Evolutionary conservation across 2,113 vertebrate species (phyloP), one percentile per base, ranked within the genome.

Genomic region (Rousettus leschenaultii): DNA sequence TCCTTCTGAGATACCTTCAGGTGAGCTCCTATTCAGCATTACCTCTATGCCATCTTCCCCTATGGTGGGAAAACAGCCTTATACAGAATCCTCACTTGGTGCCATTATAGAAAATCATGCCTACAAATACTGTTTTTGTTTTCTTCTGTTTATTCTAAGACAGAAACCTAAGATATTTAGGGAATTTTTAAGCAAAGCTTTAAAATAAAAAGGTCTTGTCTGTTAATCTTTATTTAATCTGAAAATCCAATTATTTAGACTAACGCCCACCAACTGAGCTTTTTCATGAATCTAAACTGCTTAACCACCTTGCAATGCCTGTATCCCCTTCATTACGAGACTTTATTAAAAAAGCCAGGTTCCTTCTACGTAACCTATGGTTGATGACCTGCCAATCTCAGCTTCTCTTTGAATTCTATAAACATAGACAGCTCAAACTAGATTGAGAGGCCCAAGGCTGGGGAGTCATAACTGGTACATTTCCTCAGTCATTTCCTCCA

Each of bases 181-280:
- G 59, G 73, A 68, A 94, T 73, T 91, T 92, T 61, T 55, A 93
- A 96, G 40, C 65, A 90, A 89, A 91, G 14, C 43, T 88, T 95
- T 89, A 75, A 61, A 95, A 91, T 94, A 16, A 68, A 93, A 59
- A 89, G n/a, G 66, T 78, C 48, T 95, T 85, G 68, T 91, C 94
- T 95, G 92, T 93, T 95, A 86, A 91, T 91, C 78, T 91, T 95
- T 63, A 75, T 59, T 94, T 95, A 90, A 91, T 85, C 86, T 86
- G 89, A 95, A 95, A 96, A 97, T 78, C 83, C 61, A 86, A 74
- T 91, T 96, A 95, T 89, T 78, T 96, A 86, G 89, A 95, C 80
- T 71, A 96, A 70, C 22, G 30, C 12, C 61, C 6, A 1, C 8
- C 30, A 33, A 86, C 48, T 33, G 75, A 96, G 51, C 45, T 86